These are phyloP conservation scores for Drosophila lutescens DNA, from an alignment of 2,888 invertebrate species.

Conservation along the genomic window DNA sequence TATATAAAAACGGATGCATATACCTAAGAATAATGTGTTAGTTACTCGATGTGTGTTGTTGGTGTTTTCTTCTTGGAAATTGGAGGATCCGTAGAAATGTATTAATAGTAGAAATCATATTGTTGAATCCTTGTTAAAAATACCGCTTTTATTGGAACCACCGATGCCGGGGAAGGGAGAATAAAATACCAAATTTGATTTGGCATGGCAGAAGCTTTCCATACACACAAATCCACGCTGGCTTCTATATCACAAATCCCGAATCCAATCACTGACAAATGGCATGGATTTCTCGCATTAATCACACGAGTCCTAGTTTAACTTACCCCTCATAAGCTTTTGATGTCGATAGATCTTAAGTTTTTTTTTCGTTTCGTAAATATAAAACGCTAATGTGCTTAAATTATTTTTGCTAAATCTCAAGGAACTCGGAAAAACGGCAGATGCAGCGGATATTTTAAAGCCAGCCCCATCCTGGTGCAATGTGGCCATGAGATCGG, in stretches of 20 bases:
- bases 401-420: background rate
- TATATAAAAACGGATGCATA: constrained; percentile 11
- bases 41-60: constrained; percentile 52
- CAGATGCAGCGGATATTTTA: constrained; percentile 83
- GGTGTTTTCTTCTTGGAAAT: constrained; percentile 15
- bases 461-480: constrained; percentile 87
- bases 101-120: constrained; percentile 9
- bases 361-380: background rate
- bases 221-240: constrained; percentile 33
- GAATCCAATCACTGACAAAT: constrained; percentile 29
- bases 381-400: background rate
- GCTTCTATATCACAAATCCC: constrained; percentile 31
- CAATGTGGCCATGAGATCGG: constrained; percentile 82
- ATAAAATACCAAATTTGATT: constrained; percentile 19
- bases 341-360: constrained; percentile 48
- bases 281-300: constrained; percentile 34
- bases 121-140: constrained; percentile 17
- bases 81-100: constrained; percentile 30
- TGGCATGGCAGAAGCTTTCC: constrained; percentile 45
- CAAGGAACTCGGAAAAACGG: constrained; percentile 83
- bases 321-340: constrained; percentile 53
- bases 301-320: constrained; percentile 11
- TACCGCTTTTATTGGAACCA: constrained; percentile 27
- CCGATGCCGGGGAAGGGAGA: constrained; percentile 13
- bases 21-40: too few relatives aligned